These are phyloP conservation scores for Bombus terrestris DNA, from an alignment of 1,140 invertebrate species.

Conservation along the genomic window DNA sequence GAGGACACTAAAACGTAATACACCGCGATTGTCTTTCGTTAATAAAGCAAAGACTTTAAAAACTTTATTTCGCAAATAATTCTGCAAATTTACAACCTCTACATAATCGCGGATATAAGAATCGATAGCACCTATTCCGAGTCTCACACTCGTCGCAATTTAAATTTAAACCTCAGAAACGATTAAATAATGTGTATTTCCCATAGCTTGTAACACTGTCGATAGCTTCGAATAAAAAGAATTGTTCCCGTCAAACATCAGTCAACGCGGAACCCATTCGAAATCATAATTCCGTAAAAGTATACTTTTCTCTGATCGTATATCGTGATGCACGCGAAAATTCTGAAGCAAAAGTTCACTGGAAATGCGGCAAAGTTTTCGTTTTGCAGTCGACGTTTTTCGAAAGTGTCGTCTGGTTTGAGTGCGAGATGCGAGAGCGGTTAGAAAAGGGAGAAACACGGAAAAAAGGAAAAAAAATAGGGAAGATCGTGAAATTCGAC, in stretches of 20 bases:
- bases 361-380: not conserved
- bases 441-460: not conserved
- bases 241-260: not conserved
- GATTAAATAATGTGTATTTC: too few relatives aligned
- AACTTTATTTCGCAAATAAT: not conserved
- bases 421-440: not conserved
- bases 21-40: not conserved
- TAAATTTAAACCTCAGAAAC: too few relatives aligned
- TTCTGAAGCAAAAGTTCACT: conserved; percentile 27
- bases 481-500: conserved; percentile 31
- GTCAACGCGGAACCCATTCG: not conserved
- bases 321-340: not conserved
- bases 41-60: conserved; percentile 1
- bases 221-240: too few relatives aligned
- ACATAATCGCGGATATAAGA: not conserved
- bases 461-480: not conserved
- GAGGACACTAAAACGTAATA: not conserved
- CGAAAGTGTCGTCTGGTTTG: not conserved
- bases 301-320: not conserved
- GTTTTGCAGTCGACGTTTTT: not conserved
- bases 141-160: too few relatives aligned
- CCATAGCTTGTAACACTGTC: too few relatives aligned
- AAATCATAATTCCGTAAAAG: not conserved
- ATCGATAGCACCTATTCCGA: too few relatives aligned
- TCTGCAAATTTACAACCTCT: not conserved